Conservation (phyloP, 2,888 invertebrate species). For the Philonicus albiceps region DNA sequence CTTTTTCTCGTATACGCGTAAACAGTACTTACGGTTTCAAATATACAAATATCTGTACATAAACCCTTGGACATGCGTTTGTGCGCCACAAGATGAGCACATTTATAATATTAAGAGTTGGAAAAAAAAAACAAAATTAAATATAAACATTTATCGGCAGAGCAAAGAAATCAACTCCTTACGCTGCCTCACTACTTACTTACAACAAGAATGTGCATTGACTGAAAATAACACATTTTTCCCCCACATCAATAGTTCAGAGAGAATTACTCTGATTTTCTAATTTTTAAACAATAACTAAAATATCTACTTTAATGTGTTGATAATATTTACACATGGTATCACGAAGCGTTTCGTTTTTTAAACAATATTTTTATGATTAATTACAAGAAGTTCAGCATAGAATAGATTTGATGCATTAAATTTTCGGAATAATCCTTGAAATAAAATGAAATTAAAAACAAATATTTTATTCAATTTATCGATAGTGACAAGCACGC, state of each 20-base stretch:
- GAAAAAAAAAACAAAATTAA: neutral
- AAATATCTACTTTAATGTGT: neutral
- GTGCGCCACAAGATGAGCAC: neutral
- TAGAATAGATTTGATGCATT: too few species aligned
- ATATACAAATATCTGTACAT: neutral
- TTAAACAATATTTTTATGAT: neutral
- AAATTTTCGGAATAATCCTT: too few species aligned
- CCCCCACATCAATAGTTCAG: neutral
- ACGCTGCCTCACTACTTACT: neutral
- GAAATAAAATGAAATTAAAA: too few species aligned
- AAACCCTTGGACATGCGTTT: neutral
- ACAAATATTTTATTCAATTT: too few species aligned
- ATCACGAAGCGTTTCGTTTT: neutral
- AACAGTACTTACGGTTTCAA: constrained; percentile 4
- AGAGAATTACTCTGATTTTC: neutral
- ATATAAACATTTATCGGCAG: neutral
- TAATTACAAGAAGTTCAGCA: neutral
- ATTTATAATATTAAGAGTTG: neutral
- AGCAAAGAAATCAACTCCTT: neutral
- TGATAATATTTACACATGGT: neutral
- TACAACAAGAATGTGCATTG: constrained; percentile 1
- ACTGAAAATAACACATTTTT: constrained; percentile 6
- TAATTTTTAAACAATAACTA: neutral
- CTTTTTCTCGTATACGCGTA: neutral
- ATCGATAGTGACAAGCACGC: too few species aligned